Base-by-base conservation (phyloP, 2,797 vertebrate species). In the Jordanella pulchra region DNA sequence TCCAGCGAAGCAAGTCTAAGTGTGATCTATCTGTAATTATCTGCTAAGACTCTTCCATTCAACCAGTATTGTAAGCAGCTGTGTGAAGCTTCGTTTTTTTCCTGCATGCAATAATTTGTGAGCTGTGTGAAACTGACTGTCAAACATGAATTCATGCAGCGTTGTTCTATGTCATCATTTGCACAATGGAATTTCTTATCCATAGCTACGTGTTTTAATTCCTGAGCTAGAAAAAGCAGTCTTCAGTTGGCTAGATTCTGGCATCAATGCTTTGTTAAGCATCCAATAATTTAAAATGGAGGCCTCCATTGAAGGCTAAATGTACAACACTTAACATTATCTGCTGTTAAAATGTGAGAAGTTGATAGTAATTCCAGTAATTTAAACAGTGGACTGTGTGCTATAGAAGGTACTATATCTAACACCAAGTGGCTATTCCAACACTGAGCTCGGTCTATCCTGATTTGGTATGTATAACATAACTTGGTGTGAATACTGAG, bases 401-500 rank as follows among this genome's bases (percentile, higher is more conserved):
- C 15, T 39, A 30, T 18, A 54, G 53, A 17, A 32, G 30, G 56
- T 23, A 65, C 21, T 71, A 25, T 48, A 58, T 60, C 44, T 53
- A 73, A 58, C 55, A 60, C n/a, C 32, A 69, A 58, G 32, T 56
- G 54, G 73, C 69, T 18, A 12, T 72, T 44, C 73, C 56, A 72
- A 69, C 15, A 7, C 61, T 75, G 27, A 63, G 71, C 73, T 65
- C 45, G 45, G 27, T 55, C n/a, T 21, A 50, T 21, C 48, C 54
- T 72, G 53, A 80, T 47, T 82, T 17, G 74, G 60, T 72, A 70
- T 68, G 39, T 69, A 64, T 39, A 56, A 48, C 39, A 69, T 55
- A 69, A 42, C 21, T 83, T 53, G 25, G 89, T 63, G 56, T 73
- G 48, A 65, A 69, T 68, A 76, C 91, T 82, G 84, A 88, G 84